Conservation (phyloP, 1,140 invertebrate species). For the Pogonus chalceus region DNA sequence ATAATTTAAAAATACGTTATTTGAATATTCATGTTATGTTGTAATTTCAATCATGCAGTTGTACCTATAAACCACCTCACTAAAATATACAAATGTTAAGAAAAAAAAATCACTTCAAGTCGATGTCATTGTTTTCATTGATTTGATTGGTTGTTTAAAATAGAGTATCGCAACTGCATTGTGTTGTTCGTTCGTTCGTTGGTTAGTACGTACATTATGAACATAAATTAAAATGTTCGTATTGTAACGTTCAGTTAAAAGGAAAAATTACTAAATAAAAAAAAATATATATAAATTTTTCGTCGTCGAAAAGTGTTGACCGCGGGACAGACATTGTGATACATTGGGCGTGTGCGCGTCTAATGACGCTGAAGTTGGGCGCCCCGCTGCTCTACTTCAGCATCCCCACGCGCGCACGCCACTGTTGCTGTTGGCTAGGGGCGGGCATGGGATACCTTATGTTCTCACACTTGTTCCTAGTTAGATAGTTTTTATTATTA, state of each 20-base stretch:
- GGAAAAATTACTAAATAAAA: background rate
- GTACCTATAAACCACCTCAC: background rate
- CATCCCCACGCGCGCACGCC: too few relatives aligned
- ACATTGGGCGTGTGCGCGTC: background rate
- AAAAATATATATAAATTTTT: background rate
- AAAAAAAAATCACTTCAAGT: too few relatives aligned
- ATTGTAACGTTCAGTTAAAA: too few relatives aligned
- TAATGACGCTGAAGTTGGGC: too few relatives aligned
- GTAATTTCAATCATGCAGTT: slow-evolving; percentile 2
- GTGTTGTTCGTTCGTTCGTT: background rate
- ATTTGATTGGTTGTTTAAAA: background rate
- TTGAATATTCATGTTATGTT: slow-evolving; percentile 22
- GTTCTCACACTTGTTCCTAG: slow-evolving; percentile 1
- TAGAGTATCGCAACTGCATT: slow-evolving; percentile 3
- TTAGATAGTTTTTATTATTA: slow-evolving; percentile 7
- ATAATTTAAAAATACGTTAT: slow-evolving; percentile 38
- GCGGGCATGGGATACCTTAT: background rate
- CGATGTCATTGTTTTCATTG: background rate
- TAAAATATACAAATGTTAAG: background rate
- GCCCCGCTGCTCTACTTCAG: too few relatives aligned
- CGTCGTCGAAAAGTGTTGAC: background rate
- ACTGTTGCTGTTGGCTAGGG: slow-evolving; percentile 3
- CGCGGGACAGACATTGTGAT: slow-evolving; percentile 4
- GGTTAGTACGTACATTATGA: background rate
- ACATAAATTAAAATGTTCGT: too few relatives aligned